These are phyloP conservation scores for Nettapus auritus DNA, from an alignment of 2,113 vertebrate genomes.

Conservation along the genomic window DNA sequence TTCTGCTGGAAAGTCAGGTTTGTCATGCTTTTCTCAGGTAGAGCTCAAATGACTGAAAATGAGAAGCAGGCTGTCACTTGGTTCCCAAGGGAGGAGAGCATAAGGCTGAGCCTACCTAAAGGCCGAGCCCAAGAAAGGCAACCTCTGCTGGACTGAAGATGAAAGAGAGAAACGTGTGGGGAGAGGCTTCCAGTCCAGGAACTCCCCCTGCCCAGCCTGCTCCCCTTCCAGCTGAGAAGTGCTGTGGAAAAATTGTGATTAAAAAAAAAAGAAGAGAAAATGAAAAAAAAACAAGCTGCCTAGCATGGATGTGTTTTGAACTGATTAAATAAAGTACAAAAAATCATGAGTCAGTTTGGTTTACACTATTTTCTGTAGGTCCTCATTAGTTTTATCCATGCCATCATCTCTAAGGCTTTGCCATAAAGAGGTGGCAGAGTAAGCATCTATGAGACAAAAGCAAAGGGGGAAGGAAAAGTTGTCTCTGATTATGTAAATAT, in stretches of 20 bases:
- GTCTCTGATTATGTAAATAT: background rate
- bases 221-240: background rate
- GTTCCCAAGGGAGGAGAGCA: background rate
- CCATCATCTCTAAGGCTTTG: background rate
- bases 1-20: background rate
- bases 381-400: background rate
- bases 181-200: background rate
- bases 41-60: background rate
- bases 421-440: background rate
- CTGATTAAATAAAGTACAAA: background rate
- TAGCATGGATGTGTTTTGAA: background rate
- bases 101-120: background rate
- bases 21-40: background rate
- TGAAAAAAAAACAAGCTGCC: background rate
- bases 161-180: background rate
- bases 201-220: background rate
- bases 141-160: background rate
- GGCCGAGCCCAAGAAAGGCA: background rate
- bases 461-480: background rate
- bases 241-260: fast-evolving
- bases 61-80: background rate
- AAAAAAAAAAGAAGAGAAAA: background rate
- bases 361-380: background rate
- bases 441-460: background rate
- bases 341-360: background rate